Evolutionary conservation across 1,140 invertebrate species (phyloP), one percentile per base, ranked within the genome.

Genomic region (Drosophila arizonae): DNA sequence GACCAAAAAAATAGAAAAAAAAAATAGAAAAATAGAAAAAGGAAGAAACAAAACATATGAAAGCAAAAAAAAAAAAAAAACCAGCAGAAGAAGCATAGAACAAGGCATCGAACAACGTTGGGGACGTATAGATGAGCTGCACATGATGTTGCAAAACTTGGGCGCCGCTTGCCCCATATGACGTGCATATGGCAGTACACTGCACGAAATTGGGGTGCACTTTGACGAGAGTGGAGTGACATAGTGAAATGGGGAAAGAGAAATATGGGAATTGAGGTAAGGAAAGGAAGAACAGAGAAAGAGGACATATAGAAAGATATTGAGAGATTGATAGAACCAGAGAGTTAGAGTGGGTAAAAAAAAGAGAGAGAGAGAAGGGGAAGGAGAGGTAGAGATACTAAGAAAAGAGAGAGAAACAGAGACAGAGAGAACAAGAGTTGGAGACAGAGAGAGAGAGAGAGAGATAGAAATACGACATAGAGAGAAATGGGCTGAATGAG

Each of bases 41-140:
- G 8, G 2, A 46, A 17, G 43, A 46, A 46, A 46, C n/a, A 45
- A 43, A 43, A 43, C 4, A 45, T 6, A 17, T 15, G 43, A 45
- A 17, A 46, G 11, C 15, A 15, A 46, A n/a, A 15, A n/a, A 46
- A 2, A 17, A 45, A 17, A 17, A 46, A 9, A 6, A 46, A 17
- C 6, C 6, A 43, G 41, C 11, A 43, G 43, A 46, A 46, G 43
- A 15, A 66, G 68, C 60, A 65, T 43, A 55, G 72, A 75, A 60
- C 46, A 71, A 71, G 61, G 68, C 60, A 74, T 74, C 51, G 72
- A 74, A 74, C 72, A 58, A 64, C 67, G 72, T 45, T 24, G 54
- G 61, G 67, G 41, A 71, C 60, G 61, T 64, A 74, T 75, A 69
- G 72, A 75, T 75, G 72, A 75, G 72, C 72, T 70, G 60, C 67